A percentile compares a stretch with the other conserved stretches of the same genome.
Conservation (phyloP, 2,797 vertebrate species). For the Micrastur ruficollis region DNA sequence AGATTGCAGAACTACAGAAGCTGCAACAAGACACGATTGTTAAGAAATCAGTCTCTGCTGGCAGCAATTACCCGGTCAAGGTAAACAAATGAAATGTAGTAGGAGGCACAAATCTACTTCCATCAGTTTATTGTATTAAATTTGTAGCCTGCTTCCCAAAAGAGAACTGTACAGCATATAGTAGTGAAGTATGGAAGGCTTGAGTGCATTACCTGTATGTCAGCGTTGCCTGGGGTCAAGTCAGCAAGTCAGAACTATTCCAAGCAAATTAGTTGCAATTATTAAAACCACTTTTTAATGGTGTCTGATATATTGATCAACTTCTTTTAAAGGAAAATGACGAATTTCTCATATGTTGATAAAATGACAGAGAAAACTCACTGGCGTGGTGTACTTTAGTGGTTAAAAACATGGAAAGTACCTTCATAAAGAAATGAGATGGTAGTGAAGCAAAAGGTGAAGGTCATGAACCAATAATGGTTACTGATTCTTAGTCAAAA, state of each 20-base stretch:
- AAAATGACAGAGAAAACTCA: neutral
- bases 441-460: neutral
- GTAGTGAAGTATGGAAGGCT: neutral
- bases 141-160: neutral
- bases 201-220: neutral
- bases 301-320: neutral
- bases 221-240: neutral
- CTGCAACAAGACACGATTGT: constrained; percentile 22
- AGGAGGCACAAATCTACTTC: neutral
- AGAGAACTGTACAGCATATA: neutral
- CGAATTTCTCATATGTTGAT: neutral
- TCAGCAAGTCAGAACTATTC: neutral
- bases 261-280: neutral
- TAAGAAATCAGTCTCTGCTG: constrained; percentile 18
- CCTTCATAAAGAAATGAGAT: neutral
- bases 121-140: neutral
- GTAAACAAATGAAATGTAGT: constrained; percentile 44
- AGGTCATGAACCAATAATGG: neutral
- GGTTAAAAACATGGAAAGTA: neutral
- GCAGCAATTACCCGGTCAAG: constrained; percentile 47
- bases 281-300: neutral
- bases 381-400: neutral
- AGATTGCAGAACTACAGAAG: constrained; percentile 68
- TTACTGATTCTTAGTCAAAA: neutral
- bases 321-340: neutral